A percentile compares a stretch with the other conserved stretches of the same genome.
These are phyloP conservation scores for Pocillopora damicornis DNA, from an alignment of 64 coral and sea anemone genomes.

Conservation along the genomic window DNA sequence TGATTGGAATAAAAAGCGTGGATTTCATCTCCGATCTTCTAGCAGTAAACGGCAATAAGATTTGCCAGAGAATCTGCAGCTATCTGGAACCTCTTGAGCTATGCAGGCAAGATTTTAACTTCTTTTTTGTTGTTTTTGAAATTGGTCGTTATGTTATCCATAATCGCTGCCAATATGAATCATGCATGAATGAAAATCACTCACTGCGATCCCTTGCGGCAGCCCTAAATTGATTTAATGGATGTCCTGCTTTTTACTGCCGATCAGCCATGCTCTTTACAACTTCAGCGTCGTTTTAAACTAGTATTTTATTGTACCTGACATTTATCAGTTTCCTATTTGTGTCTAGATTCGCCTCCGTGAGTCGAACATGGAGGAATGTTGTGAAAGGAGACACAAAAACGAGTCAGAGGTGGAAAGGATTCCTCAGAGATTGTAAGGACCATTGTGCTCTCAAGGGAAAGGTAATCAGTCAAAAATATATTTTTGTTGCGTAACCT, in stretches of 20 bases:
- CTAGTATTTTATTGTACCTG: neutral
- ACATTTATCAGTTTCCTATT: neutral
- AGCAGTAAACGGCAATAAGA: constrained; percentile 2
- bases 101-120: constrained; percentile 34
- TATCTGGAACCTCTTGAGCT: constrained; percentile 51
- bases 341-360: constrained; percentile 44
- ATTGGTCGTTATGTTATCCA: neutral
- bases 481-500: neutral
- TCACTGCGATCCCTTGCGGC: neutral
- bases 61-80: constrained; percentile 51
- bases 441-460: constrained; percentile 26
- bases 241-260: neutral
- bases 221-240: neutral
- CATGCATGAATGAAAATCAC: neutral
- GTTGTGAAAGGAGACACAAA: neutral
- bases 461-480: constrained; percentile 20
- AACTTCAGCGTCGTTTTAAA: neutral
- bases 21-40: constrained; percentile 58
- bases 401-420: neutral
- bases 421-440: constrained; percentile 11
- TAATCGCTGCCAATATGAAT: neutral
- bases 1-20: neutral
- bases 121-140: neutral
- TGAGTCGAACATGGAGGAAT: constrained; percentile 36
- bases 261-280: neutral